Evolutionary conservation across 2,797 vertebrate genomes (phyloP), one percentile per base, ranked within the genome.

Genomic region (Oryzias dopingdopingensis): DNA sequence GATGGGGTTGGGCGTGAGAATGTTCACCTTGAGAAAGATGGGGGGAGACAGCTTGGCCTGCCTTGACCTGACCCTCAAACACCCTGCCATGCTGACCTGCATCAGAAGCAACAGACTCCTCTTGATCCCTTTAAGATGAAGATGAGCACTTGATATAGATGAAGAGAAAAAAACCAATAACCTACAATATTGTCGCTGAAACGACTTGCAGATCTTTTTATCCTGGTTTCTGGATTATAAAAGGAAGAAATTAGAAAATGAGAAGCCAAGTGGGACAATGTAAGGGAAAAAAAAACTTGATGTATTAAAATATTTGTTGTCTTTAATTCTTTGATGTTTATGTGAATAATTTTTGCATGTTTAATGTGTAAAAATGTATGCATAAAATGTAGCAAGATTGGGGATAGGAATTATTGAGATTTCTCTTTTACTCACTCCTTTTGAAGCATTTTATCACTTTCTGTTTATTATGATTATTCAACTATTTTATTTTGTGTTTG

Each of bases 1-100:
- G 85, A 88, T 84, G 83, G 84, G 80, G 83, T 66, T 59, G 78
- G 77, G 82, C 67, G 79, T 72, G 49, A 16, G 69, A 81, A 79
- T 79, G 79, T 73, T 76, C 72, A 41, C 65, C 44, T 47, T 71
- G 83, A 88, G 76, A 70, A 80, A 73, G 81, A 87, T 78, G 72
- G 88, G 77, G 81, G 78, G 62, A 80, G 85, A 90, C 84, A 87
- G 85, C 76, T 17, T 65, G 67, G 79, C 74, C 63, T 58, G 77
- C 79, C 71, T 79, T 42, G 32, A 43, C 77, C 62, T 81, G 84
- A 87, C 84, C 85, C 78, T 37, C 18, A 4, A 40, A 56, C 65
- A 53, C 52, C 52, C 76, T 73, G 59, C 52, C 32, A 5, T 44
- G 52, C 70, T 67, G 65, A 84, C 75, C 75, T 66, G 59, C 50